phyloP scores from a whole-genome alignment of 1,140 invertebrate genomes.

The Zeugodacus cucurbitae region DNA sequence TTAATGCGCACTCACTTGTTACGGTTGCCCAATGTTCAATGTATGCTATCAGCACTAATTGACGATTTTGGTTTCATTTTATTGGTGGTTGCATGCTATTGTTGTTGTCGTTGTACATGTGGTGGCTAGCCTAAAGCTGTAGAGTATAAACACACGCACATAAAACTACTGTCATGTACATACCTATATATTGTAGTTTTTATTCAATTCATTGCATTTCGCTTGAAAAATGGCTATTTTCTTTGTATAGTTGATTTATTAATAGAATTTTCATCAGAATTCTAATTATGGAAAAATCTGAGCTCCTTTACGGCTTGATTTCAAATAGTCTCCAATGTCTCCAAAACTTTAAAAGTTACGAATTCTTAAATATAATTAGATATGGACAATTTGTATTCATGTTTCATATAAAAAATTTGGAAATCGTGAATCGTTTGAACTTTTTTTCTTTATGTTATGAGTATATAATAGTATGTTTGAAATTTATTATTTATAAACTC shows the following conservation, averaged over 20 bases:
- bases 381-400: no score
- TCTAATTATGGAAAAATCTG: background rate
- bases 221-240: background rate
- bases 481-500: no score
- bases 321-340: background rate
- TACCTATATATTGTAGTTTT: background rate
- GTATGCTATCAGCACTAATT: conserved; percentile 22
- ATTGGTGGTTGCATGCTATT: background rate
- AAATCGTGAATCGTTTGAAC: no score
- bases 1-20: background rate
- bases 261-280: no score
- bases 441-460: no score
- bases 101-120: background rate
- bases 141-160: background rate
- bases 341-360: background rate
- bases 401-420: no score
- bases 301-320: background rate
- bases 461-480: no score
- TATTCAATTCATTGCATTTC: background rate
- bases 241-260: background rate
- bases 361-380: background rate
- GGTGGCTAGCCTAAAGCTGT: background rate
- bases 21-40: background rate
- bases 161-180: no score
- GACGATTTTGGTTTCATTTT: background rate